Evolutionary conservation across 2,797 vertebrate genomes (phyloP).

Genomic region (Myotis daubentonii): DNA sequence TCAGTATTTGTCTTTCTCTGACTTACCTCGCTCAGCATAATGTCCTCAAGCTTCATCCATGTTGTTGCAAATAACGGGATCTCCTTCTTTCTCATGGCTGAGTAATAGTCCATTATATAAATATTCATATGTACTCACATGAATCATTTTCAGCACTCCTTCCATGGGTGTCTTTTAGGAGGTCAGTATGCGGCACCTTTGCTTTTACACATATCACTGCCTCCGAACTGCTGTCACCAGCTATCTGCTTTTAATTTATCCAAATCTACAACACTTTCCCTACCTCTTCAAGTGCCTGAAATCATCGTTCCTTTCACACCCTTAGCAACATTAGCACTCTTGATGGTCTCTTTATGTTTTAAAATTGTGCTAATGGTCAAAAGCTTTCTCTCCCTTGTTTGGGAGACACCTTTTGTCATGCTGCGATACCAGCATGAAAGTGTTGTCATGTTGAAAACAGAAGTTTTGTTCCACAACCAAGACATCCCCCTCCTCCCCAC

Average conservation of each 20-base stretch:
- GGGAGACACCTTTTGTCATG: too few species aligned
- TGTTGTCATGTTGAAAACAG: too few species aligned
- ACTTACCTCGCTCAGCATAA: neutral
- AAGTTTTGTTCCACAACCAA: too few species aligned
- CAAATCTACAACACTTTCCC: neutral
- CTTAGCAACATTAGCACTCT: neutral
- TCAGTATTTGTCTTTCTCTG: slow-evolving; percentile 5
- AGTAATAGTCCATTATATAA: neutral
- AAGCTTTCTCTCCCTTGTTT: too few species aligned
- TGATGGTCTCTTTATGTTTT: too few species aligned
- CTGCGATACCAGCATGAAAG: too few species aligned
- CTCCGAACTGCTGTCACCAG: neutral
- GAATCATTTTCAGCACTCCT: too few species aligned
- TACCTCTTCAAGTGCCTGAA: neutral
- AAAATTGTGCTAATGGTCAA: too few species aligned
- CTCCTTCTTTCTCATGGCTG: slow-evolving; percentile 3
- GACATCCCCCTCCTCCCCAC: too few species aligned
- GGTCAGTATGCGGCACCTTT: too few species aligned
- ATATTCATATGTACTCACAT: neutral
- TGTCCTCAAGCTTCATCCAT: neutral
- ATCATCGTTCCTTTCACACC: neutral
- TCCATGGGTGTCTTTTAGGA: too few species aligned
- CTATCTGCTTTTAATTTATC: neutral
- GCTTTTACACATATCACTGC: neutral
- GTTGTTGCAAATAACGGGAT: neutral